Evolutionary conservation across 1,140 invertebrate genomes (phyloP), one percentile per base, ranked within the genome.

Genomic region (Druon quercuslanigerum): DNA sequence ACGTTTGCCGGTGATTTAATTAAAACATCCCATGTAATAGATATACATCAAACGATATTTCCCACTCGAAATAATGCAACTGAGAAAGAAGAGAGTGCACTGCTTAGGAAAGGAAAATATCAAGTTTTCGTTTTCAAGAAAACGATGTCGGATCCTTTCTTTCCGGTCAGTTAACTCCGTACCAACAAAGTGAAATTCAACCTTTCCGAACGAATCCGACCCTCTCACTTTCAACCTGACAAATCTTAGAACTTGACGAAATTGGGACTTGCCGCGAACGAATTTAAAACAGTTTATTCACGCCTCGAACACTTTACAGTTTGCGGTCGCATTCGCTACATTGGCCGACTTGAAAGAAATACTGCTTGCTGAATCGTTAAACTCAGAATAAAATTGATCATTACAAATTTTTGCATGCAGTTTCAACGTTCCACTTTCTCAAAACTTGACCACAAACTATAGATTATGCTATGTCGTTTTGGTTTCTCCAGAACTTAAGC

Each of bases 131-230:
- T 77, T 77, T 79, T 73, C 40, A 51, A 16, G 60, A 66, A 66
- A 66, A 66, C 25, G 60, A 66, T 66, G n/a, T 66, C n/a, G 33
- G 3, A 40, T 66, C 33, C 14, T 40, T 46, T 72, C 72, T 79
- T 74, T 20, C 50, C 46, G 60, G 51, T 66, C 33, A 66, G 76
- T 76, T 79, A 72, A 46, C 16, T 25, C n/a, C 50, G 60, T 79
- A 51, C 51, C 51, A 73, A 74, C 25, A 17, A 76, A 71, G 71
- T 54, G 66, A 17, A 79, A 66, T 66, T 9, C 25, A 66, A 16
- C 25, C 25, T 40, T 40, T 66, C 60, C n/a, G 25, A 66, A 14
- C 40, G 20, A n/a, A 66, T 16, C 25, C 57, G 13, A 20, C 57
- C 33, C 25, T 66, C 57, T 66, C 60, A 13, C 60, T 66, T 66